These are phyloP conservation scores for Tupaia tana DNA, from an alignment of 2,113 vertebrate species.

Conservation along the genomic window DNA sequence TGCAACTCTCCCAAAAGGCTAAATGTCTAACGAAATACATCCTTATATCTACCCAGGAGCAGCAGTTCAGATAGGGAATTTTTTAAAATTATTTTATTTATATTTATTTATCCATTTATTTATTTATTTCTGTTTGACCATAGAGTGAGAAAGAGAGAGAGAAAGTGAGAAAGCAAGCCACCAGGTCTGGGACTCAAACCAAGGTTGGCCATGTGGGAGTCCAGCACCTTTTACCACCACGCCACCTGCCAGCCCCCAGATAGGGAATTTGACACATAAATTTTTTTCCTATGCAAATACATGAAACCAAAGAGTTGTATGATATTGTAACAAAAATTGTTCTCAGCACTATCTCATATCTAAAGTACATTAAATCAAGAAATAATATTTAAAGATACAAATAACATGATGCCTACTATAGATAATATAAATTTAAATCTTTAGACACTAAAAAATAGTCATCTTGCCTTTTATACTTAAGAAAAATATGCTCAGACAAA, in stretches of 20 bases:
- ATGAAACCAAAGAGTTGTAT: background rate
- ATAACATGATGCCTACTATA: background rate
- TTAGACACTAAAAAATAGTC: conserved; percentile 47
- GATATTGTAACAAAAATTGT: background rate
- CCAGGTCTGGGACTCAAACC: no score
- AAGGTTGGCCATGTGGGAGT: no score
- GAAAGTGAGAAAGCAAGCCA: no score
- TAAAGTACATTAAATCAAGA: conserved; percentile 19
- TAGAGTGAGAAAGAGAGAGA: no score
- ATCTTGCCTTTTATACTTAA: background rate
- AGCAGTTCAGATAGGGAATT: background rate
- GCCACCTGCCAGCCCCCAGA: background rate
- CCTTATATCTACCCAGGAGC: background rate
- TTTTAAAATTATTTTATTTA: no score
- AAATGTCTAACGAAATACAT: conserved; percentile 39
- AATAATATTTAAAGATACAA: conserved; percentile 36
- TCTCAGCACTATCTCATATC: background rate
- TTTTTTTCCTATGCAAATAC: background rate
- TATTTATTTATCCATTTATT: no score
- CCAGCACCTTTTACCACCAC: no score
- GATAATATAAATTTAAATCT: conserved; percentile 32
- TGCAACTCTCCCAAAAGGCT: background rate
- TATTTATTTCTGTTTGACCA: no score
- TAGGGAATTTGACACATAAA: background rate
- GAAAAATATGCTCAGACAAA: conserved; percentile 53